Conservation (phyloP, 1,140 invertebrate genomes). For the Cotesia chilonis region DNA sequence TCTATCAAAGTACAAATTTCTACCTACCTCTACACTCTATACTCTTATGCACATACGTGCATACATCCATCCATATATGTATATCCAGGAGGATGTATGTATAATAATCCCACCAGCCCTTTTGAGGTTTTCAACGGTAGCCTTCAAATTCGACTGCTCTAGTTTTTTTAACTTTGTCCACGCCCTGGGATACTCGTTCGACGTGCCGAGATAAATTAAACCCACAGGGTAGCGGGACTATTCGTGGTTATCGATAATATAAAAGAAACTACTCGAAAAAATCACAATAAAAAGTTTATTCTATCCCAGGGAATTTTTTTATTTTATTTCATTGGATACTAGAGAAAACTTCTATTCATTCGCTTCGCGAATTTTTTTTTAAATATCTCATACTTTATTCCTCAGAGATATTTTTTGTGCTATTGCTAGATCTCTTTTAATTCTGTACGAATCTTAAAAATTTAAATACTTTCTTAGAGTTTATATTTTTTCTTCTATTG, state of each 20-base stretch:
- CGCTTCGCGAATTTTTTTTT: no score
- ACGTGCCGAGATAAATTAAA: constrained; percentile 36
- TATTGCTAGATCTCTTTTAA: no score
- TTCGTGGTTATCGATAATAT: constrained; percentile 27
- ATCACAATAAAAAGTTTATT: no score
- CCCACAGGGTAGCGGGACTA: constrained; percentile 1
- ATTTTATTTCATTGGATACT: no score
- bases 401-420: no score
- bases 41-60: neutral
- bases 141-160: constrained; percentile 15
- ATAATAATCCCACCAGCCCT: constrained; percentile 32
- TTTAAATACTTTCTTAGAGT: no score
- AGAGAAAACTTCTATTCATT: no score
- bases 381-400: no score
- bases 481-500: no score
- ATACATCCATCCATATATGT: no score
- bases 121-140: constrained; percentile 15
- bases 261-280: constrained; percentile 5
- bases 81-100: neutral
- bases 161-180: constrained; percentile 26
- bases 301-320: no score
- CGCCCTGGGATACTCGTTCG: constrained; percentile 5
- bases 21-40: constrained; percentile 26
- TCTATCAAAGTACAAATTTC: constrained; percentile 38
- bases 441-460: no score